Conservation (phyloP, 2,888 invertebrate genomes). For the Lacanobia wlatinum region DNA sequence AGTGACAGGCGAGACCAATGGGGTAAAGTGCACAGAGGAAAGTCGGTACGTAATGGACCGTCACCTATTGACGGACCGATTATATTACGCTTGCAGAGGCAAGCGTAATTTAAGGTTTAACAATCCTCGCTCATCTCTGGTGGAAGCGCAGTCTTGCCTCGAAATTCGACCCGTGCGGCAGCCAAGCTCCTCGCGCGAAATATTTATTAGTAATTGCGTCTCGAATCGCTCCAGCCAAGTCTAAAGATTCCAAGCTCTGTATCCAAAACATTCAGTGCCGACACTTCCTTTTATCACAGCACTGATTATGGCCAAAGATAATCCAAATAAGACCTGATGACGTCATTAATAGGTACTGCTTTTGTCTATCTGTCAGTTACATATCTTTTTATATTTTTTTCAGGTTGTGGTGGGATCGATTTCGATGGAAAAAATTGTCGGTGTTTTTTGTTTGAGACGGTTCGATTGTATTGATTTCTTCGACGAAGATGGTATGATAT, state of each 20-base stretch:
- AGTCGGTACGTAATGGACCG: no score
- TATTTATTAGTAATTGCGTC: no score
- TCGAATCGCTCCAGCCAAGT: neutral
- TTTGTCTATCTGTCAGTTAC: constrained; percentile 33
- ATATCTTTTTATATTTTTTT: constrained; percentile 1
- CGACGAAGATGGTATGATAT: constrained; percentile 4
- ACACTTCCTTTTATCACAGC: constrained; percentile 63
- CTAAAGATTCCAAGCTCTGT: neutral
- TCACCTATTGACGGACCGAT: no score
- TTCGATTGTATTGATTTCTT: constrained; percentile 14
- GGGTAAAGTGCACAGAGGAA: no score
- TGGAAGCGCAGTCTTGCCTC: no score
- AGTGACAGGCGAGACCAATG: no score
- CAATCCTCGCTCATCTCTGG: no score
- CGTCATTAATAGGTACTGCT: constrained; percentile 40
- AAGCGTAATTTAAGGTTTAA: no score
- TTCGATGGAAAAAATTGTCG: constrained; percentile 28
- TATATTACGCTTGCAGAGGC: no score
- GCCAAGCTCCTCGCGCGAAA: no score
- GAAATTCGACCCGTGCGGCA: no score
- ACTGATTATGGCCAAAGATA: constrained; percentile 59
- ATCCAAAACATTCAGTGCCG: constrained; percentile 30
- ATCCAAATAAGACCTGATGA: constrained; percentile 48
- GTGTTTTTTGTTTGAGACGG: constrained; percentile 15
- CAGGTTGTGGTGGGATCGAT: constrained; percentile 18